A percentile compares a stretch with the other conserved stretches of the same genome.
phyloP scores from a whole-genome alignment of 1,140 invertebrate genomes.

The Melitaea cinxia region DNA sequence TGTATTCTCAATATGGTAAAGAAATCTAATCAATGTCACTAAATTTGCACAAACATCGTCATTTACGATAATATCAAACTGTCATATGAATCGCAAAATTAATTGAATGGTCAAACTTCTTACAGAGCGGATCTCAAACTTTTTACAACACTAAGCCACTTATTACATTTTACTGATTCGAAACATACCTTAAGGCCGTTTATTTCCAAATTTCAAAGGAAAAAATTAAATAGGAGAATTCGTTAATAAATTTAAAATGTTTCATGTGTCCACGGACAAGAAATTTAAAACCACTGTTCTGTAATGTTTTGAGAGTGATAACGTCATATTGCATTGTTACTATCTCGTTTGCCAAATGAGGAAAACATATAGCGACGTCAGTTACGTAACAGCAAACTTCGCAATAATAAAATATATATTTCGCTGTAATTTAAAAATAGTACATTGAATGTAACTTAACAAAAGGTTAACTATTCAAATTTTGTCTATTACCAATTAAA shows the following conservation, averaged over 20 bases:
- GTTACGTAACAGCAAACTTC: too few species aligned
- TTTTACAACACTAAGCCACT: neutral
- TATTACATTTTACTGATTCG: too few species aligned
- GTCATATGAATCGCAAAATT: constrained; percentile 5
- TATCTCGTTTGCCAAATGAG: neutral
- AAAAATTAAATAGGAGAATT: too few species aligned
- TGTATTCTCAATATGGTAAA: neutral
- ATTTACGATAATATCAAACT: constrained; percentile 10
- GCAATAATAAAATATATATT: too few species aligned
- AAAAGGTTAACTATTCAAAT: too few species aligned
- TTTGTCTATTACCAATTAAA: too few species aligned
- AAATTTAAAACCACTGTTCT: neutral
- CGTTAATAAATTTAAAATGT: neutral
- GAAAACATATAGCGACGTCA: neutral
- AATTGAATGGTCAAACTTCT: neutral
- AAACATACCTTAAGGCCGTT: too few species aligned
- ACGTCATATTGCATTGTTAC: constrained; percentile 1
- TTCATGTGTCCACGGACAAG: neutral
- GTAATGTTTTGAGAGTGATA: neutral
- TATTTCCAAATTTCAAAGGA: too few species aligned
- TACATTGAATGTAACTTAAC: too few species aligned
- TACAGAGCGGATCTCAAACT: neutral
- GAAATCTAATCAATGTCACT: neutral
- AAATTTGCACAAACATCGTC: constrained; percentile 1
- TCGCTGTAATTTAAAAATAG: too few species aligned